Percentiles rank a stretch among this genome's conserved stretches.
Evolutionary conservation across 64 coral and sea anemone genomes (phyloP).

Genomic region (Trachythela sp.): DNA sequence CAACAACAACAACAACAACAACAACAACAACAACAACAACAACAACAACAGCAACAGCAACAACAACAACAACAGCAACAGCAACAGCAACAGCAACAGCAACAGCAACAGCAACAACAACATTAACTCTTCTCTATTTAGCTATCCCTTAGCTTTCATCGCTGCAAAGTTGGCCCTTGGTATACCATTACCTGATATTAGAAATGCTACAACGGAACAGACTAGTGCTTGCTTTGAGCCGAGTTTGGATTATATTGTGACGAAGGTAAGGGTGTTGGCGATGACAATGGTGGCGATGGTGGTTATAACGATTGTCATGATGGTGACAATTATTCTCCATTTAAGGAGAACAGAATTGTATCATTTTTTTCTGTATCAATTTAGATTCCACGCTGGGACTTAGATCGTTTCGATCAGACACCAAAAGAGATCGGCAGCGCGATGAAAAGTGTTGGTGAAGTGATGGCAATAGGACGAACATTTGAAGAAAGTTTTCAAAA

Average conservation of each 20-base stretch:
- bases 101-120: background rate
- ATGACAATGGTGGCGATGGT: no score
- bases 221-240: conserved; percentile 96
- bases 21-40: no score
- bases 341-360: no score
- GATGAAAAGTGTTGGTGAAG: conserved; percentile 99
- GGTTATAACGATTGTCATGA: no score
- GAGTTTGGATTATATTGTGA: conserved; percentile 96
- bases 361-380: background rate
- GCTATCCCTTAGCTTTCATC: conserved; percentile 90
- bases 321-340: no score
- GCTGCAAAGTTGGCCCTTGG: conserved; percentile 92
- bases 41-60: no score
- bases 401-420: conserved; percentile 88
- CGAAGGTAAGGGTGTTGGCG: conserved; percentile 68
- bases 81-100: no score
- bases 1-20: no score
- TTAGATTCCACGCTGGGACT: conserved; percentile 95
- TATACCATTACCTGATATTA: conserved; percentile 77
- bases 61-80: no score
- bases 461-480: conserved; percentile 93
- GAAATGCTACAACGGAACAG: conserved; percentile 71
- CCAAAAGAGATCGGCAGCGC: conserved; percentile 94
- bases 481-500: conserved; percentile 99
- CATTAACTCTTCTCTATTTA: conserved; percentile 17